phyloP scores from a whole-genome alignment of 1,140 invertebrate species.

The Eurytemora carolleeae region DNA sequence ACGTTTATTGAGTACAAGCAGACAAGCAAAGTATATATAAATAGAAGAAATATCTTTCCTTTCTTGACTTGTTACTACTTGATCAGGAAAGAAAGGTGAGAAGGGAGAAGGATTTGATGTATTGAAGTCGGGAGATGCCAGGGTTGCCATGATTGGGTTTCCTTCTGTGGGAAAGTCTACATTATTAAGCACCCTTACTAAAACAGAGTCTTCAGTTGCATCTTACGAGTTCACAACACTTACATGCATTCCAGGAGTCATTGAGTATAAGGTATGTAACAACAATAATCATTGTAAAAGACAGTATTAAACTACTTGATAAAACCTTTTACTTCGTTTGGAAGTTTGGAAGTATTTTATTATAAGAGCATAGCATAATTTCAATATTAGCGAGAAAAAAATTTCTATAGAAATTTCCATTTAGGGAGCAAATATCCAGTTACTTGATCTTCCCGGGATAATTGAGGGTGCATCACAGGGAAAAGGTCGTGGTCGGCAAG shows the following conservation, averaged over 20 bases:
- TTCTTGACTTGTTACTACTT: too few species aligned
- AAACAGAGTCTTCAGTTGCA: conserved; percentile 84
- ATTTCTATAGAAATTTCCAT: background rate
- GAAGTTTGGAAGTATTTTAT: too few species aligned
- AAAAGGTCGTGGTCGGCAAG: conserved; percentile 64
- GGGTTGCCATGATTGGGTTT: conserved; percentile 93
- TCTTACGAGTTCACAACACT: conserved; percentile 98
- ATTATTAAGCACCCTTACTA: conserved; percentile 71
- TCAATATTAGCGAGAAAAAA: too few species aligned
- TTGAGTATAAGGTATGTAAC: conserved; percentile 94
- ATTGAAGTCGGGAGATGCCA: conserved; percentile 94
- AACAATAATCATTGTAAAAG: too few species aligned
- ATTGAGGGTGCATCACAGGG: conserved; percentile 92
- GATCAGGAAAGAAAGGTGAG: conserved; percentile 56
- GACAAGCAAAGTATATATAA: too few species aligned
- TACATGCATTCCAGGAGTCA: conserved; percentile 97
- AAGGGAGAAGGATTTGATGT: conserved; percentile 99
- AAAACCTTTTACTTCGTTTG: too few species aligned
- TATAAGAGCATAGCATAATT: too few species aligned
- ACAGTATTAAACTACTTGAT: too few species aligned
- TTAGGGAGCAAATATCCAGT: conserved; percentile 57
- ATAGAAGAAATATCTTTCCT: too few species aligned
- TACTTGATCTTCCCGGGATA: conserved; percentile 86
- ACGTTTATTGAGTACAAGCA: too few species aligned
- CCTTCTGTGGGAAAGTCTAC: conserved; percentile 91